Base-by-base conservation (phyloP, 2,797 vertebrate species). In the Euthynnus affinis region DNA sequence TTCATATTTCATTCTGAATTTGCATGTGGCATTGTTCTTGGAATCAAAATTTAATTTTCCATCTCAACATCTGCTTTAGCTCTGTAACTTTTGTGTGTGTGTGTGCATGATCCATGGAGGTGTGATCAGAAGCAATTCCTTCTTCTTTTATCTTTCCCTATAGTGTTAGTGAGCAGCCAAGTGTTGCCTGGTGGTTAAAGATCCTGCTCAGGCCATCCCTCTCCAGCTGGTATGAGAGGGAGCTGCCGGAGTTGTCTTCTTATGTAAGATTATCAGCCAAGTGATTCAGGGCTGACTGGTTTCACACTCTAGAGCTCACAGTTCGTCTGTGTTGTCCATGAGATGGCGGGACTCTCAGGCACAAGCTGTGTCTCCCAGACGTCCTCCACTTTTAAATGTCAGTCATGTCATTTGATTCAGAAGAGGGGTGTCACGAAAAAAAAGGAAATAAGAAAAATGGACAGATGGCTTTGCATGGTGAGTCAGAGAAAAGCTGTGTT, bases 231-330 rank as follows among this genome's bases (percentile, higher is more conserved):
- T 69, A 57, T 42, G 81, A 80, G 76, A 86, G 62, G 32, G 73
- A 81, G 63, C 74, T 51, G 58, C 37, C 3, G 0, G 76, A 78
- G 59, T 22, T 57, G 64, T 70, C 72, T 60, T 81, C 74, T 92
- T 85, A 88, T 78, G 83, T 80, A 87, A 89, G 78, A 83, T 85
- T 63, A 87, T 83, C 55, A 74, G 68, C 32, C 70, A 72, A 15
- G 82, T 93, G 90, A 94, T 86, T 93, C 91, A 93, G 66, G 76
- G 58, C 78, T 93, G 92, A 92, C 88, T 92, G 85, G 74, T 82
- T 91, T 93, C 91, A 80, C 92, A 87, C 88, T 82, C 60, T 2
- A 55, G n/a, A 84, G 59, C 88, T 93, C 71, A n/a, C 91, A 82
- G 89, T 87, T 91, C 91, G 86, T 90, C 88, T 88, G 91, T 85